Evolutionary conservation across 2,113 vertebrate genomes (phyloP).

Genomic region (Pluvialis apricaria): DNA sequence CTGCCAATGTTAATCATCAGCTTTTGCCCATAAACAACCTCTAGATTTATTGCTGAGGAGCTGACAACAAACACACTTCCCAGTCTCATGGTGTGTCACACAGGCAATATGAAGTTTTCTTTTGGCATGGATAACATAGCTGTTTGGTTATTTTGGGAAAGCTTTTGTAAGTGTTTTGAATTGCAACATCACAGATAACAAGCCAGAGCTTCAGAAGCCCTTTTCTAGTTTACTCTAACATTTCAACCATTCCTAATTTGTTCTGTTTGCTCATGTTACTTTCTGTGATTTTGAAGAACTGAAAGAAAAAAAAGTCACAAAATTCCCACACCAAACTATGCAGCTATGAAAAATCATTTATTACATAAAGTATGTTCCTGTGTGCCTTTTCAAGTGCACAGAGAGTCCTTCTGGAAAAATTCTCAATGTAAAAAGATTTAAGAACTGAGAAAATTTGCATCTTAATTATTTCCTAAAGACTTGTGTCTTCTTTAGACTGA

Average conservation of each 20-base stretch:
- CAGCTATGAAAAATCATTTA: neutral
- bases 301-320: neutral
- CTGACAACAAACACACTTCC: neutral
- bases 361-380: neutral
- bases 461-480: neutral
- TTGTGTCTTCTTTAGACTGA: neutral
- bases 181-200: neutral
- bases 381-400: neutral
- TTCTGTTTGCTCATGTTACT: neutral
- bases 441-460: neutral
- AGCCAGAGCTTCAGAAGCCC: neutral
- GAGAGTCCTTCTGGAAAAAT: neutral
- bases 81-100: neutral
- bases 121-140: neutral
- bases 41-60: neutral
- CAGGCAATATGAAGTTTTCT: neutral
- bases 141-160: neutral
- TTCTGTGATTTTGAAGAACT: neutral
- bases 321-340: neutral
- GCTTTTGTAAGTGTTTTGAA: neutral
- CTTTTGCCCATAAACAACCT: neutral
- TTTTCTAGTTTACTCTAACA: neutral
- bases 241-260: neutral
- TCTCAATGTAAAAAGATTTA: neutral
- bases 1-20: neutral